Percentiles rank a stretch among this genome's conserved stretches.
Evolutionary conservation across 2,113 vertebrate genomes (phyloP).

Genomic region (Oncorhynchus clarkii): DNA sequence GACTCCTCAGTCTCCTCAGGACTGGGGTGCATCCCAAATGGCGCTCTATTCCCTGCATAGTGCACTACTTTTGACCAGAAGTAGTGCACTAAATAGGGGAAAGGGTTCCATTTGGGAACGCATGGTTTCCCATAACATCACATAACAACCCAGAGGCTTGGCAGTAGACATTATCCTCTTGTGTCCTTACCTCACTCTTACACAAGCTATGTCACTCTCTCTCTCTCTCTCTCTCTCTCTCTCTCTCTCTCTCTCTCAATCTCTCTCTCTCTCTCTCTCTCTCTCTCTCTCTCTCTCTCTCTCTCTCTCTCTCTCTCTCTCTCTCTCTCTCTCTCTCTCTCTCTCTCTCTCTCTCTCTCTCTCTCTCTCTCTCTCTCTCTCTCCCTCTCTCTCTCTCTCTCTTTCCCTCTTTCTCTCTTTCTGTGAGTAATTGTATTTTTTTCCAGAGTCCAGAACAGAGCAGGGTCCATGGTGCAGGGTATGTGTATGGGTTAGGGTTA

Average conservation of each 20-base stretch:
- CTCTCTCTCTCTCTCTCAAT: not conserved
- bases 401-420: not conserved
- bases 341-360: no score
- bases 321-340: no score
- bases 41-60: no score
- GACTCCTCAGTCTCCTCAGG: constrained; percentile 22
- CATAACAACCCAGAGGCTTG: constrained; percentile 1
- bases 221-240: not conserved
- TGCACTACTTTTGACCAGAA: no score
- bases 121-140: constrained; percentile 26
- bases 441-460: not conserved
- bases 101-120: no score
- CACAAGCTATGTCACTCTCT: not conserved
- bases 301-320: not conserved
- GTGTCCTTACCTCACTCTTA: constrained; percentile 21
- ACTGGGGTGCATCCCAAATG: no score
- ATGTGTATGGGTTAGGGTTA: not conserved
- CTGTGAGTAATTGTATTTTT: constrained; percentile 11
- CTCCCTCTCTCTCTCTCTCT: not conserved
- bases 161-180: constrained; percentile 26
- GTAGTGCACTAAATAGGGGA: no score
- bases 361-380: not conserved
- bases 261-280: not conserved
- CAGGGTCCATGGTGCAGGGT: not conserved
- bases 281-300: not conserved